Conservation (phyloP, 2,113 vertebrate species). For the Bothrops jararaca region DNA sequence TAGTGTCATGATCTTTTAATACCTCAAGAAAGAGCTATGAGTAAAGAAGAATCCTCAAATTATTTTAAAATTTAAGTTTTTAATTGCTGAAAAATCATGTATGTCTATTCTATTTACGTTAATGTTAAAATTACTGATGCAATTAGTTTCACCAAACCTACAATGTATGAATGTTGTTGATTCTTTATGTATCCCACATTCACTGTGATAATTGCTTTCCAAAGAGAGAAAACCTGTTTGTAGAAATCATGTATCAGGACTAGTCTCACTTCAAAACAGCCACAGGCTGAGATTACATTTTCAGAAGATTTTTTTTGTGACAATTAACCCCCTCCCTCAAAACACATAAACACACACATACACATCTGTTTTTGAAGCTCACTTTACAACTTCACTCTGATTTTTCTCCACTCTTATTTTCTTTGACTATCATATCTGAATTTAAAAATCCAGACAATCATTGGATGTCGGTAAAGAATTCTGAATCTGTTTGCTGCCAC, state of each 20-base stretch:
- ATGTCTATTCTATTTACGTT: neutral
- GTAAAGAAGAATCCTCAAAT: neutral
- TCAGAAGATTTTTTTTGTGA: neutral
- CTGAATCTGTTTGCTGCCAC: neutral
- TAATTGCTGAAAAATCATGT: neutral
- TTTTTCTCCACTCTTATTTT: neutral
- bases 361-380: neutral
- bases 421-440: neutral
- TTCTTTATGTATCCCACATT: neutral
- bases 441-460: neutral
- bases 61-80: neutral
- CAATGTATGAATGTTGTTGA: neutral
- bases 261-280: neutral
- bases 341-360: neutral
- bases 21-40: slow-evolving; percentile 1
- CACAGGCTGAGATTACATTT: neutral
- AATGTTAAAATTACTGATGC: neutral
- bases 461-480: neutral
- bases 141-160: neutral
- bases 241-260: neutral
- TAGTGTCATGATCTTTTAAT: slow-evolving; percentile 24
- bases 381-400: neutral
- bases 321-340: neutral
- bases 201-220: neutral
- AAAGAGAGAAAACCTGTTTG: neutral